Evolutionary conservation across 2,888 invertebrate species (phyloP).

Genomic region (Masnerella sp.): DNA sequence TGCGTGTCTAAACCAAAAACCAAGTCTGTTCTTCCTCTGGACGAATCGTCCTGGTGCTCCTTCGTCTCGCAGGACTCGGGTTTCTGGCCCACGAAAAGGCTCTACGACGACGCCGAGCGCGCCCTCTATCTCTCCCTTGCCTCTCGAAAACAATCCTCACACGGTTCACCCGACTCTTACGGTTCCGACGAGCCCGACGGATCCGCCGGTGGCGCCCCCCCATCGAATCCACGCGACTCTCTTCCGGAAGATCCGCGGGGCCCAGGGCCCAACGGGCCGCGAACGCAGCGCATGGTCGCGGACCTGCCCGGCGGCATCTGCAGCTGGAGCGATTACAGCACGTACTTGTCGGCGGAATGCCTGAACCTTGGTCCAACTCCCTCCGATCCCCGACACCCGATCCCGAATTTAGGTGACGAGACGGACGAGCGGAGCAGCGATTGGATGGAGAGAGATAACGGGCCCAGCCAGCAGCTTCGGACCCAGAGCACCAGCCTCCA

Average conservation of each 20-base stretch:
- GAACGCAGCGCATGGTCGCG: slow-evolving; percentile 83
- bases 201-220: slow-evolving; percentile 81
- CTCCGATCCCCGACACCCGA: slow-evolving; percentile 57
- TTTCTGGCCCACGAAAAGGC: slow-evolving; percentile 82
- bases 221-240: no score
- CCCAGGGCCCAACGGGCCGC: slow-evolving; percentile 73
- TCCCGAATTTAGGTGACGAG: slow-evolving; percentile 73
- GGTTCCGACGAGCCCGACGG: slow-evolving; percentile 66
- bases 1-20: slow-evolving; percentile 66
- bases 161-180: slow-evolving; percentile 40
- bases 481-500: slow-evolving; percentile 73
- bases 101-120: slow-evolving; percentile 84
- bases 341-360: slow-evolving; percentile 83
- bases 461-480: slow-evolving; percentile 68
- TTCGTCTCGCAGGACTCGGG: slow-evolving; percentile 78
- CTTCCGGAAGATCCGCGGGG: no score
- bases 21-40: slow-evolving; percentile 27
- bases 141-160: slow-evolving; percentile 75
- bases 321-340: slow-evolving; percentile 89
- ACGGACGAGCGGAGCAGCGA: slow-evolving; percentile 67
- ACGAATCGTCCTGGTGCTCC: slow-evolving; percentile 52
- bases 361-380: not conserved
- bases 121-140: slow-evolving; percentile 81
- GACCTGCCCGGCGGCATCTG: slow-evolving; percentile 89
- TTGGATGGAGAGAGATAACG: slow-evolving; percentile 68